Conservation (phyloP, 2,888 invertebrate species). For the Caenorhabditis wallacei region DNA sequence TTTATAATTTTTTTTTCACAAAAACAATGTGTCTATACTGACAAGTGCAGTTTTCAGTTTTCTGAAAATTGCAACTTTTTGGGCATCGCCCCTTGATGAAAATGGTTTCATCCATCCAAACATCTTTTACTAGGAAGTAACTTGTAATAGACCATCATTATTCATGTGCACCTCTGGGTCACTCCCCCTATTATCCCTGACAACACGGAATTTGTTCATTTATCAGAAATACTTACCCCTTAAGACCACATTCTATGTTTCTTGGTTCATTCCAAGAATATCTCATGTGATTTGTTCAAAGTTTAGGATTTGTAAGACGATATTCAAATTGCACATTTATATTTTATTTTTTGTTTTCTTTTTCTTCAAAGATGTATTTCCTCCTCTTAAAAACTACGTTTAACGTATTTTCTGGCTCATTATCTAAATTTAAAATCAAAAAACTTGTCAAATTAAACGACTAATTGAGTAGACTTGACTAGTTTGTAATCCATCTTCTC, state of each 20-base stretch:
- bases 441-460: conserved; percentile 14
- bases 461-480: conserved; percentile 9
- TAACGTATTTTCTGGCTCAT: background rate
- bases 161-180: conserved; percentile 43
- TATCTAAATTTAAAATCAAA: background rate
- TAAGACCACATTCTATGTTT: background rate
- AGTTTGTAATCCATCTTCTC: conserved; percentile 36
- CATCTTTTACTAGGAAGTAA: background rate
- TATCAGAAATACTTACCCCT: conserved; percentile 22
- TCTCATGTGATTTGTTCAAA: conserved; percentile 20
- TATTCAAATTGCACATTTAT: conserved; percentile 19
- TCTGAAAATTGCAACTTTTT: too few species aligned
- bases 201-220: conserved; percentile 32
- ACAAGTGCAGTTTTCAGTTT: too few species aligned
- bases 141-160: conserved; percentile 5
- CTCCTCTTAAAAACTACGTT: background rate
- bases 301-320: conserved; percentile 46
- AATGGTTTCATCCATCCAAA: too few species aligned
- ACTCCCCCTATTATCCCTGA: conserved; percentile 10
- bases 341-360: conserved; percentile 8
- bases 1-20: too few species aligned
- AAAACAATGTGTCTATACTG: too few species aligned
- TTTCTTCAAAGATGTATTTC: background rate
- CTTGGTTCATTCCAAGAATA: conserved; percentile 26
- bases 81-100: too few species aligned